Percentiles rank a stretch among this genome's conserved stretches.
phyloP scores from a whole-genome alignment of 2,113 vertebrate species.

The Lampris incognitus region DNA sequence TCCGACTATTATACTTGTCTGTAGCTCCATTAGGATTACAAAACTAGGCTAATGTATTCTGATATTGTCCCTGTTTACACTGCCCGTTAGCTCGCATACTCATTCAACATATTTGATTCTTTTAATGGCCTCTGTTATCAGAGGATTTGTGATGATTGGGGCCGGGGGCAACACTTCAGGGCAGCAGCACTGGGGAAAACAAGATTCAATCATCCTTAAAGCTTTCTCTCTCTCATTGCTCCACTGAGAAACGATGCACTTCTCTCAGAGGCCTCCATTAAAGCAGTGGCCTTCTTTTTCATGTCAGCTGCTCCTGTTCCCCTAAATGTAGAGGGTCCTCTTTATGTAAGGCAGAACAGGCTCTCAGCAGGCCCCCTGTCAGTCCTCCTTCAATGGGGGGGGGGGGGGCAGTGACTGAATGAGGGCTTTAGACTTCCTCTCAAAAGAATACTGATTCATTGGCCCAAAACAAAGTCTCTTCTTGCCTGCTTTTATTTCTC shows the following conservation, averaged over 20 bases:
- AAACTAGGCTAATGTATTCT: constrained; percentile 73
- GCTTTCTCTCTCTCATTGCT: constrained; percentile 50
- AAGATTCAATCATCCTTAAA: constrained; percentile 66
- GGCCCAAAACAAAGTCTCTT: constrained; percentile 77
- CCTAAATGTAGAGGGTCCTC: constrained; percentile 69
- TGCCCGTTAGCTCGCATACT: neutral
- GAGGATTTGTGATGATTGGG: neutral
- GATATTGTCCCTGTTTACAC: neutral
- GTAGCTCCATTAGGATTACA: constrained; percentile 50
- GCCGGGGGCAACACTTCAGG: neutral
- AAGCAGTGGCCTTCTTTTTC: constrained; percentile 72
- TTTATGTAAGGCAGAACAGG: constrained; percentile 73
- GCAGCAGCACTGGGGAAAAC: constrained; percentile 5
- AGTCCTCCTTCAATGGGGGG: constrained; percentile 60
- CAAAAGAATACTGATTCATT: constrained; percentile 81
- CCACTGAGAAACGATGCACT: constrained; percentile 68
- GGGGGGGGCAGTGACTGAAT: constrained; percentile 59
- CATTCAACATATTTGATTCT: neutral
- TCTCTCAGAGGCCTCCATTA: constrained; percentile 74
- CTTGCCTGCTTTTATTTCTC: constrained; percentile 76
- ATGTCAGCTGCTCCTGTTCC: constrained; percentile 71
- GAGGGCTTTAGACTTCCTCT: constrained; percentile 63
- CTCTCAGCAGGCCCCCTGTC: constrained; percentile 77
- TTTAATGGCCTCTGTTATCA: too few relatives aligned
- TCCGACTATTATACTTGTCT: constrained; percentile 51